phyloP scores from a whole-genome alignment of 2,797 vertebrate genomes.

The Toxotes lorentzi region DNA sequence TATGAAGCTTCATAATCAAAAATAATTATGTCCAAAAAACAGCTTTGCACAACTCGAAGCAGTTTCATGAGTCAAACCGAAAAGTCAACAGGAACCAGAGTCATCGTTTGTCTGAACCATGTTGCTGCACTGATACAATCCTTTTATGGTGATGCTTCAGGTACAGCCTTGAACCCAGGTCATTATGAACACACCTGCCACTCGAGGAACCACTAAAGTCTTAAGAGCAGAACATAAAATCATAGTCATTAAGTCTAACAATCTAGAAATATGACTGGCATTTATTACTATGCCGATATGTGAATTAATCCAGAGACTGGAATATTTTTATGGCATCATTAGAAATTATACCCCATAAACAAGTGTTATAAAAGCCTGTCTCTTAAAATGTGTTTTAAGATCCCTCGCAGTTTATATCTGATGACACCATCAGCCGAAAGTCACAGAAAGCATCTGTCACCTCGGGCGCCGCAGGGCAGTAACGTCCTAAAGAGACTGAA shows the following conservation, averaged over 20 bases:
- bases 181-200: constrained; percentile 2
- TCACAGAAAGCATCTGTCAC: constrained; percentile 30
- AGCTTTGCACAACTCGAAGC: not conserved
- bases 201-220: constrained; percentile 34
- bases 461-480: constrained; percentile 29
- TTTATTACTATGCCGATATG: constrained; percentile 58
- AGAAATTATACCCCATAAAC: constrained; percentile 56
- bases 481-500: constrained; percentile 5
- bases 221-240: constrained; percentile 36
- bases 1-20: no score
- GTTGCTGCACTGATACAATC: not conserved
- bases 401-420: constrained; percentile 27
- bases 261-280: constrained; percentile 59
- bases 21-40: not conserved
- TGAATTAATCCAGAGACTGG: constrained; percentile 10
- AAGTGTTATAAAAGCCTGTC: constrained; percentile 58
- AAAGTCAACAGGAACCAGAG: no score
- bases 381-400: constrained; percentile 48
- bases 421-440: constrained; percentile 61
- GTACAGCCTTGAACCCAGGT: not conserved
- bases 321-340: constrained; percentile 60
- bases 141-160: constrained; percentile 7
- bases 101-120: not conserved
- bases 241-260: constrained; percentile 24
- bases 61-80: not conserved